Evolutionary conservation across 1,140 invertebrate genomes (phyloP), one percentile per base, ranked within the genome.

Genomic region (Diachasmimorpha longicaudata): DNA sequence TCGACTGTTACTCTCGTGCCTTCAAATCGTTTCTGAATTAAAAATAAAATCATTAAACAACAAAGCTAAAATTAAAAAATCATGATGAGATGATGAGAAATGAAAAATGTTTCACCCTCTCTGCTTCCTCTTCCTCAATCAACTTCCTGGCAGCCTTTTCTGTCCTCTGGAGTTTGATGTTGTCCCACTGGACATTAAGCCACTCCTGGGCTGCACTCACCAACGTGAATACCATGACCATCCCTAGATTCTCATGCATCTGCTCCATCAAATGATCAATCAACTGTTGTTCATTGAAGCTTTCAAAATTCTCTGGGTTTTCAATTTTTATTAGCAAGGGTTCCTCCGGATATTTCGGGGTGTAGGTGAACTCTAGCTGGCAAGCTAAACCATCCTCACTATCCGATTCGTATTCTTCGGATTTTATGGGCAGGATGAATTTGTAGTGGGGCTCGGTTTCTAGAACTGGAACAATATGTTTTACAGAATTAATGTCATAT

Each of bases 171-270:
- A 93, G 92, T 81, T 94, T 94, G 48, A 93, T 91, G 63, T 92
- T 91, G 86, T 98, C 97, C 92, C 93, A 95, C 79, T 93, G 93
- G 23, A 92, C 91, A 89, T 96, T 96, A 0, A 98, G 88, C 96
- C 96, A 97, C 88, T 99, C 98, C 88, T 97, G 95, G 6, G 96
- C 94, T 69, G 94, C 92, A 58, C 96, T 97, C 3, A 99, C 97
- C 81, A 99, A 87, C 25, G 97, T 98, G 86, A 99, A 99, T 31
- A 99, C 93, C 97, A 99, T 98, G 13, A 97, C 97, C 94, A 97
- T 99, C 3, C 98, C 98, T 75, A 98, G 82, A 90, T 98, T 98
- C 85, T 97, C 96, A 77, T 94, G 89, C 89, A 96, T 95, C 87
- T 94, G 91, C 82, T 93, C 89, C 9, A 89, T 82, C 78, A 96